Percentiles rank a stretch among this genome's conserved stretches.
phyloP scores from a whole-genome alignment of 2,797 vertebrate genomes.

The Neopelma chrysocephalum region DNA sequence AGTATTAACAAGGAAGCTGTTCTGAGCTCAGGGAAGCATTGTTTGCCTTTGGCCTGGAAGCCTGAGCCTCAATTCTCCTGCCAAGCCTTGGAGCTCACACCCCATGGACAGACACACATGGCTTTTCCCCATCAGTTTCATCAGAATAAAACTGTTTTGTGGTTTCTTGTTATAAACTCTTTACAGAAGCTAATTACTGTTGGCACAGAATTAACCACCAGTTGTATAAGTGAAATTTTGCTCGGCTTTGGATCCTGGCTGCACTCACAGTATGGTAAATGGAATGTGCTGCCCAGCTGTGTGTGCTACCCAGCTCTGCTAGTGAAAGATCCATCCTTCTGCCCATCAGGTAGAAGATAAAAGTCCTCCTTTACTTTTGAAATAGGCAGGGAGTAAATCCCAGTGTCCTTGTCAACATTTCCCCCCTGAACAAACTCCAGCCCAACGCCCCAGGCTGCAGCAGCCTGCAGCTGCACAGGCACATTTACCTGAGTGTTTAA shows the following conservation, averaged over 20 bases:
- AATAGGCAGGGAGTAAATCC: not conserved
- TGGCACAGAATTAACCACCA: constrained; percentile 52
- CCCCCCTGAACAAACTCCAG: not conserved
- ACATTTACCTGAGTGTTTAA: not conserved
- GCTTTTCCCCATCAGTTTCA: constrained; percentile 16
- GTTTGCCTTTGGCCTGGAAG: constrained; percentile 15
- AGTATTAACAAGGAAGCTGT: not conserved
- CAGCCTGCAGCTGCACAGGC: not conserved
- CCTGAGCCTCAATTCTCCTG: constrained; percentile 22
- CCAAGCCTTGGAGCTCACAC: constrained; percentile 41
- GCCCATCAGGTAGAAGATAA: not conserved
- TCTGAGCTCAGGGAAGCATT: not conserved
- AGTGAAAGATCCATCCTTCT: not conserved
- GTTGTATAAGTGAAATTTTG: constrained; percentile 29
- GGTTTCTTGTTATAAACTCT: constrained; percentile 62
- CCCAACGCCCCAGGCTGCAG: not conserved
- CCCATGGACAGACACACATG: constrained; percentile 4
- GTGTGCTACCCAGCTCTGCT: not conserved
- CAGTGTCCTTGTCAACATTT: not conserved
- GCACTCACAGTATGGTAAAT: not conserved
- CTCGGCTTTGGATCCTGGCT: constrained; percentile 23
- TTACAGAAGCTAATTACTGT: constrained; percentile 56
- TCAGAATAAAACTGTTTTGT: constrained; percentile 55
- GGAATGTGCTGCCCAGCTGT: not conserved
- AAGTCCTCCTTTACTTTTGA: not conserved